phyloP scores from a whole-genome alignment of 2,888 invertebrate genomes.

The Drosophila prolongata region DNA sequence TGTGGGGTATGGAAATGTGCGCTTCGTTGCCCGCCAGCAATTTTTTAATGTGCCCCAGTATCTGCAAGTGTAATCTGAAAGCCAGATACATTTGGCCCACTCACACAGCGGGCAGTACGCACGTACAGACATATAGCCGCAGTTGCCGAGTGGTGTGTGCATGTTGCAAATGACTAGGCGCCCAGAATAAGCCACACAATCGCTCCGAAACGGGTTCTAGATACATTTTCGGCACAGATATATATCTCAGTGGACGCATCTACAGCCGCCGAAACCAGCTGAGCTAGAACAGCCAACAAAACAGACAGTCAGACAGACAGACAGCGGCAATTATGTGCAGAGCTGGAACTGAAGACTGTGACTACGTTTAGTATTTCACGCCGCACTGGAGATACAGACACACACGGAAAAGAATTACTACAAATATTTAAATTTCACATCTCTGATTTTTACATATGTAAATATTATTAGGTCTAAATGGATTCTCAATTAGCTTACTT shows the following conservation, averaged over 20 bases:
- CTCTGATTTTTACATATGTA: too few relatives aligned
- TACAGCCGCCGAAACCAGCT: constrained; percentile 65
- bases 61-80: constrained; percentile 72
- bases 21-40: constrained; percentile 72
- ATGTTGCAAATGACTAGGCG: constrained; percentile 76
- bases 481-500: too few relatives aligned
- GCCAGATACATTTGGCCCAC: constrained; percentile 33
- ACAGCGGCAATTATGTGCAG: constrained; percentile 43
- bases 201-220: constrained; percentile 67
- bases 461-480: too few relatives aligned
- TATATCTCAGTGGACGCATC: constrained; percentile 62
- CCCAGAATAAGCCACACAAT: constrained; percentile 49
- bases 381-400: constrained; percentile 43
- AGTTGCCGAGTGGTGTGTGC: constrained; percentile 62
- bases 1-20: constrained; percentile 34
- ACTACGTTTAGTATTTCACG: constrained; percentile 52
- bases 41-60: constrained; percentile 60
- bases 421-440: too few relatives aligned
- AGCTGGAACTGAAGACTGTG: constrained; percentile 33
- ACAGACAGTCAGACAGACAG: constrained; percentile 2
- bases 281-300: constrained; percentile 64
- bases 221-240: constrained; percentile 52
- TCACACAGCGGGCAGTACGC: constrained; percentile 41
- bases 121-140: constrained; percentile 20
- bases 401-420: constrained; percentile 2